Base-by-base conservation (phyloP, 1,140 invertebrate genomes). In the Schlechtendalia chinensis region DNA sequence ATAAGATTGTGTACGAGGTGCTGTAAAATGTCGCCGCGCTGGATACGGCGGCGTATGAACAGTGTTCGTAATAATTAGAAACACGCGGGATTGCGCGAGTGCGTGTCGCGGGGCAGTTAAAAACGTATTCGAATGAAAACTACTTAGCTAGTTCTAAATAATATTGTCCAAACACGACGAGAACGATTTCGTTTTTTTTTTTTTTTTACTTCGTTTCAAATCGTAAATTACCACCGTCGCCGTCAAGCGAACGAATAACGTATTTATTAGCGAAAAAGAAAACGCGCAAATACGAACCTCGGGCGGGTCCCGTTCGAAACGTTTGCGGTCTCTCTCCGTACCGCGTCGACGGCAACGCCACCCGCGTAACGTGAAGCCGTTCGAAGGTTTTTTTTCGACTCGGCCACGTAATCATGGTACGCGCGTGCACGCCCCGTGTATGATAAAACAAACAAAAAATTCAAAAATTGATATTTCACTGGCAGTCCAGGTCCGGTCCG, bases 141-240 rank as follows among this genome's bases (percentile, higher is more conserved):
- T 56, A 56, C 71, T 74, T 54, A 29, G 53, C 71, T 10, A 10
- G 71, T 56, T 74, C 47, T 58, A 74, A 74, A 74, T 54, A 74
- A 56, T 74, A 74, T 74, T 54, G 54, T 74, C 71, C 47, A 32
- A 74, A 74, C 71, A 74, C 71, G 47, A 74, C 24, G 53, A 32
- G 71, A 74, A 74, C 12, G 53, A 32, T n/a, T 29, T 22, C 24
- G 47, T 65, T 39, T 63, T 47, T 47, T 47, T 47, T 69, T 69
- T 45, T 45, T 56, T n/a, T 4, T 39, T 39, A 39, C 32, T 39
- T 58, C 54, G 17, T 45, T 69, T 69, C 24, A 16, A 24, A 47
- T 69, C 67, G 47, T 69, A 69, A 69, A 69, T 69, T 69, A 69
- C 22, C 67, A 8, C 67, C 22, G 39, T 39, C 32, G 32, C 61